These are phyloP conservation scores for Hylyphantes graminicola DNA, from an alignment of 1,140 invertebrate genomes.

Conservation along the genomic window DNA sequence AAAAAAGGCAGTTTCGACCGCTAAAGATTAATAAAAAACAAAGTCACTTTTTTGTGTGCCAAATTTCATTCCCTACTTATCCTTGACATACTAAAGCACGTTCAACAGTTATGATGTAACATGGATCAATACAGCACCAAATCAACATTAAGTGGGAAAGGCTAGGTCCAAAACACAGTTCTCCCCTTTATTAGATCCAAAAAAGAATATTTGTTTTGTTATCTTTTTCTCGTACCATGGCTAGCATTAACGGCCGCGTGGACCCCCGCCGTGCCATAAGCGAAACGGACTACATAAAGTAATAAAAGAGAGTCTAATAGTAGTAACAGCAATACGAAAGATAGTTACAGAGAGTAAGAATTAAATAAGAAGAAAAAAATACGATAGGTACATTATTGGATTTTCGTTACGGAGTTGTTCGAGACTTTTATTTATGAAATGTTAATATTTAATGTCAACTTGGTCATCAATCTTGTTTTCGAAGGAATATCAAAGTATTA, in stretches of 20 bases:
- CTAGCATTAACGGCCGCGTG: too few species aligned
- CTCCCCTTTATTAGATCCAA: conserved; percentile 1
- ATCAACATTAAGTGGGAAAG: conserved; percentile 20
- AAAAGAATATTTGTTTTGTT: conserved; percentile 21
- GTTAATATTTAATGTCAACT: too few species aligned
- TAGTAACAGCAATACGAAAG: neutral
- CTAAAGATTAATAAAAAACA: neutral
- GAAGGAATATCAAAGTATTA: too few species aligned
- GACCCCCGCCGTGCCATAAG: neutral
- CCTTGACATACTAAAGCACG: neutral
- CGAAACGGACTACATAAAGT: conserved; percentile 3
- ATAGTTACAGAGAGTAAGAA: neutral
- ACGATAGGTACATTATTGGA: too few species aligned
- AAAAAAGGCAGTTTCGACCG: neutral
- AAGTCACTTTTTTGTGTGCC: neutral
- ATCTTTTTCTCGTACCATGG: neutral
- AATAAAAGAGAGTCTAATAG: neutral
- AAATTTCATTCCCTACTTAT: neutral
- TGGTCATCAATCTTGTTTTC: too few species aligned
- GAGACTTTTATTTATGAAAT: too few species aligned
- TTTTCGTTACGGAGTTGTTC: too few species aligned
- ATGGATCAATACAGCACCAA: conserved; percentile 24
- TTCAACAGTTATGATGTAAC: neutral
- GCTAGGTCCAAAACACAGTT: conserved; percentile 9
- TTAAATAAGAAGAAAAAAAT: too few species aligned